Percentiles rank a stretch among this genome's conserved stretches.
These are phyloP conservation scores for Thunnus maccoyii DNA, from an alignment of 2,113 vertebrate genomes.

Conservation along the genomic window DNA sequence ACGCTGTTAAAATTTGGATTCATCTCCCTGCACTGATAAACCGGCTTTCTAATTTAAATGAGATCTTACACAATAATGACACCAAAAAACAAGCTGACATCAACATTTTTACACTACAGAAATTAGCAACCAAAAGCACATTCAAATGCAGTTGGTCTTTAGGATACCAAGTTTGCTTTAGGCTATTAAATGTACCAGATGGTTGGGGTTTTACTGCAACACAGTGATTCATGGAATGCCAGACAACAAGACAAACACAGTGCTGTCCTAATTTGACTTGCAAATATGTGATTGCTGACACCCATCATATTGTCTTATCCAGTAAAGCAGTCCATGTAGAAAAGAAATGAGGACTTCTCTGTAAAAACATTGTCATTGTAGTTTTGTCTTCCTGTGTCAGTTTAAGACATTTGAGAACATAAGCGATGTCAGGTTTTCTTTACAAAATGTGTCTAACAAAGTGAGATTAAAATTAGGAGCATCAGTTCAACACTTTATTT, in stretches of 20 bases:
- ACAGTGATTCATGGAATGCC: slow-evolving; percentile 4
- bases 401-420: neutral
- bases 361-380: neutral
- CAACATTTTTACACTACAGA: neutral
- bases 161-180: slow-evolving; percentile 16
- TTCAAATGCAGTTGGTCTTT: neutral
- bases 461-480: neutral
- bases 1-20: no score
- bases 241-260: slow-evolving; percentile 22
- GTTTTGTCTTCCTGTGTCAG: neutral
- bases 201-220: slow-evolving; percentile 33
- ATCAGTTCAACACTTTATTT: neutral
- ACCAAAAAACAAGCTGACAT: no score
- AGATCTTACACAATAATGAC: no score
- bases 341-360: neutral
- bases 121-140: neutral
- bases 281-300: slow-evolving; percentile 42
- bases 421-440: neutral
- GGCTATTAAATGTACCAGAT: slow-evolving; percentile 39
- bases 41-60: no score
- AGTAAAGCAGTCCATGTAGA: neutral
- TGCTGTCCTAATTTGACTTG: slow-evolving; percentile 44
- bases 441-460: neutral
- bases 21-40: no score
- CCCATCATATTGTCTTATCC: slow-evolving; percentile 35